phyloP scores from a whole-genome alignment of 92 coral and sea anemone genomes.

The Ricordea florida region DNA sequence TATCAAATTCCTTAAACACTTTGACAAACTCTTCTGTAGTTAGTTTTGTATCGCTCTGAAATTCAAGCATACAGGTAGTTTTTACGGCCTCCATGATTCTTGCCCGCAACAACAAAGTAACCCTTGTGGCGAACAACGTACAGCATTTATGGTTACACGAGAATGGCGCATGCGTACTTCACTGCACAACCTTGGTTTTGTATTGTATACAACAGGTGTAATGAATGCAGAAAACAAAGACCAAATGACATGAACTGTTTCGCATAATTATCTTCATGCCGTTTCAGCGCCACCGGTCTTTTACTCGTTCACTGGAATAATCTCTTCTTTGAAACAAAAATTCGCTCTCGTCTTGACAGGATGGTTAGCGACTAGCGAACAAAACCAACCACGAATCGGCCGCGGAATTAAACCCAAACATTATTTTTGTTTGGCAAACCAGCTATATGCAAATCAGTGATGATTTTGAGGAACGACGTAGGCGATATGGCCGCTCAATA shows the following conservation, averaged over 20 bases:
- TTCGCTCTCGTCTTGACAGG: too few relatives aligned
- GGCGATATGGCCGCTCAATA: too few relatives aligned
- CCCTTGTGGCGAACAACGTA: neutral
- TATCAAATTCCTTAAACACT: constrained; percentile 61
- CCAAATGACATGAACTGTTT: neutral
- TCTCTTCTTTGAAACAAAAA: too few relatives aligned
- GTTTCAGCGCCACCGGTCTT: too few relatives aligned
- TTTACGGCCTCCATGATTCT: constrained; percentile 11
- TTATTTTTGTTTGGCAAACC: too few relatives aligned
- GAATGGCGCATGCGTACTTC: constrained; percentile 9
- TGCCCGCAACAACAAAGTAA: constrained; percentile 34
- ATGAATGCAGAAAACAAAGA: neutral
- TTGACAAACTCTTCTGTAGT: constrained; percentile 58
- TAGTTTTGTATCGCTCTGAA: constrained; percentile 42
- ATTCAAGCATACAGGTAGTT: constrained; percentile 25
- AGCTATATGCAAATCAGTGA: too few relatives aligned
- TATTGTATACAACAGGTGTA: constrained; percentile 16
- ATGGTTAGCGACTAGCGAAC: too few relatives aligned
- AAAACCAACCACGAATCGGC: too few relatives aligned
- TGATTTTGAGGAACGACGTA: too few relatives aligned
- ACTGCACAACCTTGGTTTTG: constrained; percentile 10
- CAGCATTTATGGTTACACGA: constrained; percentile 5
- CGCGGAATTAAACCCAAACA: too few relatives aligned
- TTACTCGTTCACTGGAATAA: too few relatives aligned
- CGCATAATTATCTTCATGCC: neutral